These are phyloP conservation scores for Prionailurus bengalensis DNA, from an alignment of 2,113 vertebrate species.

Conservation along the genomic window DNA sequence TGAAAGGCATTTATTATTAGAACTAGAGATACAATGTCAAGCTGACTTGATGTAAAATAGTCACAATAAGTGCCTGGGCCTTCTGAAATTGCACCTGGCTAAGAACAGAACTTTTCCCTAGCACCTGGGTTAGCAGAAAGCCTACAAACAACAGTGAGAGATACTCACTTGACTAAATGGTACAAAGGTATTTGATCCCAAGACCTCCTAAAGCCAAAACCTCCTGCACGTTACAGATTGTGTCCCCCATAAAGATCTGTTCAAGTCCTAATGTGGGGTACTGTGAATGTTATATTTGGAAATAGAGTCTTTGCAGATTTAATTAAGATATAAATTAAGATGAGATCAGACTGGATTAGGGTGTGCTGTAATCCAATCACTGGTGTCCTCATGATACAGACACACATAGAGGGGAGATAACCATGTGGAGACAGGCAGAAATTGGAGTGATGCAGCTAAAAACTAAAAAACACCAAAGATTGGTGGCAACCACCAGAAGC, in stretches of 20 bases:
- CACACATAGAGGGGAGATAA: not conserved
- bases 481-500: not conserved
- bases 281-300: conserved; percentile 2
- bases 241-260: not conserved
- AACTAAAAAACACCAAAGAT: not conserved
- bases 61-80: not conserved
- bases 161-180: not conserved
- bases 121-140: not conserved
- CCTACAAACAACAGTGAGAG: not conserved
- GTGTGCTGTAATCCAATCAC: not conserved
- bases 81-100: conserved; percentile 1
- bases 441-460: not conserved
- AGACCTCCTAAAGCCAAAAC: not conserved
- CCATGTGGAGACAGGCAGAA: not conserved
- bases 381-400: not conserved
- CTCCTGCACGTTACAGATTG: not conserved
- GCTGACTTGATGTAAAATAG: not conserved
- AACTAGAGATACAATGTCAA: not conserved
- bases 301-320: conserved; percentile 26
- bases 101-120: not conserved
- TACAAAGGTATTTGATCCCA: conserved; percentile 7
- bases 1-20: conserved; percentile 8
- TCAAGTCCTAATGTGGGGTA: not conserved
- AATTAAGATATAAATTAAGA: conserved; percentile 24
- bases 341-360: not conserved